Conservation (phyloP, 2,113 vertebrate species). For the Eublepharis macularius region DNA sequence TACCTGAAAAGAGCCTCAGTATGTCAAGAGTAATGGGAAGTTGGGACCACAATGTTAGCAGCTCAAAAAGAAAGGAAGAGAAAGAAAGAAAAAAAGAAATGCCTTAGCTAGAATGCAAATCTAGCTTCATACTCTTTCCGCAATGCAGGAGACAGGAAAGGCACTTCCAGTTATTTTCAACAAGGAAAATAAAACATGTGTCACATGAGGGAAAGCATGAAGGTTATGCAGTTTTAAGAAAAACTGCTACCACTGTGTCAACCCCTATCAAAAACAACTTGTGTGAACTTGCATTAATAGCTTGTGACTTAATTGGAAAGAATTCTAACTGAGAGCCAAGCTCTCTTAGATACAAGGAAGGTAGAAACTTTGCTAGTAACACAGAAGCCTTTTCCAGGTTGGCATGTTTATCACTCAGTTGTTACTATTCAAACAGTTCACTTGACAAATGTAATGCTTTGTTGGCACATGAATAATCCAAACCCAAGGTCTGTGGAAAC, state of each 20-base stretch:
- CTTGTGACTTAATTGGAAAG: neutral
- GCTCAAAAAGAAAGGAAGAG: constrained; percentile 32
- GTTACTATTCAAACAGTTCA: neutral
- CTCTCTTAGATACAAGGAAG: neutral
- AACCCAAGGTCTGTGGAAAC: neutral
- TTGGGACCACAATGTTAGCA: constrained; percentile 15
- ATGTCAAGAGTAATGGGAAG: neutral
- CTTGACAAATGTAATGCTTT: neutral
- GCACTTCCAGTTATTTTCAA: neutral
- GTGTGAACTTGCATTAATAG: neutral
- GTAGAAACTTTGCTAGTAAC: neutral
- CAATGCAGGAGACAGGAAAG: neutral
- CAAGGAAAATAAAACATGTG: neutral
- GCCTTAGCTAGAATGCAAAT: neutral
- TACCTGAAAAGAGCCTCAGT: constrained; percentile 17
- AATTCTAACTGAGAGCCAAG: no score
- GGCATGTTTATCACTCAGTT: neutral
- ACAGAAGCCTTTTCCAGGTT: neutral
- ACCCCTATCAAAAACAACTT: constrained; percentile 2
- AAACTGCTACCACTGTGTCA: constrained; percentile 2
- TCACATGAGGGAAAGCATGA: neutral
- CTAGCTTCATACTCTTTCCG: constrained; percentile 12
- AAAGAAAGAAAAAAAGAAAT: constrained; percentile 16
- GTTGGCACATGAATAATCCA: neutral
- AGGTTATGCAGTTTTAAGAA: constrained; percentile 21